phyloP scores from a whole-genome alignment of 2,888 invertebrate genomes.

The Hemaris fuciformis region DNA sequence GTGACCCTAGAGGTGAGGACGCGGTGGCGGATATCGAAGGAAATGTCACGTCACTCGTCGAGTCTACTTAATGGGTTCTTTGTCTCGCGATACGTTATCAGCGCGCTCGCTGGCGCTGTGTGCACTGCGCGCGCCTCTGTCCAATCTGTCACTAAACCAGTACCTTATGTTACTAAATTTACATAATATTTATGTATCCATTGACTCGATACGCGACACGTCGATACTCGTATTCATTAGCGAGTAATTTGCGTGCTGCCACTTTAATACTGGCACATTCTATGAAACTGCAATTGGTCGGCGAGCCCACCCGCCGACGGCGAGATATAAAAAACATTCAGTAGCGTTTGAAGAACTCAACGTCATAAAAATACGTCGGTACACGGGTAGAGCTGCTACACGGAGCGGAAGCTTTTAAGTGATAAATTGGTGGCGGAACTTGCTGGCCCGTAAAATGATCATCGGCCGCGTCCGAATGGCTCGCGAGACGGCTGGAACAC shows the following conservation, averaged over 20 bases:
- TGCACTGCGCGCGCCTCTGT: constrained; percentile 39
- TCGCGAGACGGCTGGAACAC: constrained; percentile 37
- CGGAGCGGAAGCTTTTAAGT: constrained; percentile 77
- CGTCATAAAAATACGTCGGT: constrained; percentile 49
- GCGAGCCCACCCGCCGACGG: constrained; percentile 10
- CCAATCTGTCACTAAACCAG: constrained; percentile 25
- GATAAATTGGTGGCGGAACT: constrained; percentile 79
- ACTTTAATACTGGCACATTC: constrained; percentile 1
- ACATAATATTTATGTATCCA: constrained; percentile 2
- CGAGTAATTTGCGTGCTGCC: neutral
- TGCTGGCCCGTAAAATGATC: constrained; percentile 72
- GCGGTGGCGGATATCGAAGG: constrained; percentile 72
- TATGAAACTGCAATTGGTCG: constrained; percentile 18
- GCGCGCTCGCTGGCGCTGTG: constrained; percentile 31
- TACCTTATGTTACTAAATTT: constrained; percentile 3
- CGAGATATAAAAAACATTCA: constrained; percentile 35
- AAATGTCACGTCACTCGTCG: constrained; percentile 74
- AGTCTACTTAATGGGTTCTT: constrained; percentile 77
- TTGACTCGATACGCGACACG: neutral
- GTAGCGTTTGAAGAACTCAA: constrained; percentile 39
- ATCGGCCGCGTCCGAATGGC: constrained; percentile 59
- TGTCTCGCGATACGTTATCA: constrained; percentile 77
- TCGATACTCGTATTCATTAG: neutral
- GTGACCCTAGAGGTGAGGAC: constrained; percentile 75
- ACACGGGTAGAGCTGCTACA: constrained; percentile 43